Base-by-base conservation (phyloP, 2,797 vertebrate species). In the Enteromius trimaculatus region DNA sequence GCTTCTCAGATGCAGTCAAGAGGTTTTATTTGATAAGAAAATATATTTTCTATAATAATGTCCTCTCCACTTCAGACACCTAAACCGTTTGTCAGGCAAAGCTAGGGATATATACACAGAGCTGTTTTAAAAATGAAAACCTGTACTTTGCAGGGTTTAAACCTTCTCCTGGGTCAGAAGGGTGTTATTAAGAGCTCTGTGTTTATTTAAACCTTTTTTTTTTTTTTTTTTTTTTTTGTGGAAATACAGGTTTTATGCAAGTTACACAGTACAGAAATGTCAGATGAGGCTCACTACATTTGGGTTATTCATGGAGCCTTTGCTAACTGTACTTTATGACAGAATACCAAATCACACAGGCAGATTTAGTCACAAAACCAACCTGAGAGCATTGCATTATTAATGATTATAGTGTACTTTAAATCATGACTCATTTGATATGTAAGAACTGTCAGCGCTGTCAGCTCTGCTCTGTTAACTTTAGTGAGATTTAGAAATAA, bases 121-220 rank as follows among this genome's bases (percentile, higher is more conserved):
- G 8, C 31, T 21, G 16, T 29, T 55, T 53, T 53, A 65, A 51
- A 26, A 26, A 31, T 42, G 58, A 81, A 82, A 76, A 66, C 71
- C 80, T 55, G 62, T 29, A 82, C 60, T 82, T 81, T 66, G n/a
- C 44, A 19, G 42, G 71, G 39, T 26, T 21, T 66, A 42, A 66
- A 76, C 17, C 60, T 76, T 75, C 31, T 42, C 16, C 4, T 51
- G 60, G 55, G 71, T 66, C 47, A 62, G 23, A n/a, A 76, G 34
- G 71, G n/a, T 76, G 60, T 76, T 76, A 76, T 82, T 82, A 82
- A 53, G 70, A 75, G 47, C n/a, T 75, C 6, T 3, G 17, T 42
- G n/a, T 82, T 74, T 74, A 11, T 66, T n/a, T 79, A 77, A 81
- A 37, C n/a, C 31, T 31, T 31, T 8, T 1, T 39, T 39, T 39